Base-by-base conservation (phyloP, 2,113 vertebrate species). In the Bostrychus sinensis region DNA sequence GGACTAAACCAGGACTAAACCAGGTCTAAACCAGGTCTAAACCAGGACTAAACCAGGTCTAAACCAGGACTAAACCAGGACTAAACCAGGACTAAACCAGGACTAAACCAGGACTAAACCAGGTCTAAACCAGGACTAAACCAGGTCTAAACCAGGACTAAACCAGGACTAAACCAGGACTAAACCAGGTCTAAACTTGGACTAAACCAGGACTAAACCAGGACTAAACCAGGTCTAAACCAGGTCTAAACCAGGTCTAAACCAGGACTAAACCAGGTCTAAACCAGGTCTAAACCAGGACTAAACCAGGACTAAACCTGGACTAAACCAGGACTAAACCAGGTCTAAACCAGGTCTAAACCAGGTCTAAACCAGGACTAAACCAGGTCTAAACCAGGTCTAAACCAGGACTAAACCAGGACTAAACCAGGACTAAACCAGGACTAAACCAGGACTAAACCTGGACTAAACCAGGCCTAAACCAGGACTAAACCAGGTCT, bases 41-140 rank as follows among this genome's bases (percentile, higher is more conserved):
- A 38, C 37, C 37, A 38, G 9, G 11, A 30, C 28, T 30, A 30
- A 30, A 30, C 3, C 3, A 16, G 30, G 12, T 1, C 8, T 28
- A 82, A 98, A 30, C 28, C 28, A 30, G 28, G 13, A 10, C 37
- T 38, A 12, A 38, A 12, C 13, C 9, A 14, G 37, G 37, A 6
- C 37, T 14, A 38, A 10, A 38, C 13, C 37, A 38, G 37, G 13
- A 12, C 37, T 38, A 38, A 38, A 38, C 37, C 37, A 38, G 9
- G 11, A 30, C 28, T 30, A 30, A 30, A 30, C 3, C 3, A 7
- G 30, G 12, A 2, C 8, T 28, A 82, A 98, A 30, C 28, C 28
- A 7, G 28, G 13, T 14, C 37, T 38, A 12, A 38, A 12, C 13
- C 9, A 14, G 37, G 37, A 12, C 37, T 14, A 38, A 10, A 38